phyloP scores from a whole-genome alignment of 92 coral and sea anemone genomes.

The Umimayanthus kanabou region DNA sequence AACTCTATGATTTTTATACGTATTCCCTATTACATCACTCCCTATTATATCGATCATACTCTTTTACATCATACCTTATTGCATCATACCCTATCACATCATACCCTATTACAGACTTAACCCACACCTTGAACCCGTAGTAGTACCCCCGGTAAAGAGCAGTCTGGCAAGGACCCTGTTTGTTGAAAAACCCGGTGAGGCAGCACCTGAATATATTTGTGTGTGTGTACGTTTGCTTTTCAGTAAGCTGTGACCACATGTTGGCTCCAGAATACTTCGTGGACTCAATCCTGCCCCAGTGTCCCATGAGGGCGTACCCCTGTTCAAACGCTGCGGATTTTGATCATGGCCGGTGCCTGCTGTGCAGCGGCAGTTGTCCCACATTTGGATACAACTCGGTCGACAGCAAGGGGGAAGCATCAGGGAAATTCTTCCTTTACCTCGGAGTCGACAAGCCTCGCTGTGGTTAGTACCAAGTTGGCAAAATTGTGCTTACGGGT shows the following conservation, averaged over 20 bases:
- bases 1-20: too few relatives aligned
- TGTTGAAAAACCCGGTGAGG: too few relatives aligned
- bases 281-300: neutral
- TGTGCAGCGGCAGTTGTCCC: conserved; percentile 8
- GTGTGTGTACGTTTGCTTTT: neutral
- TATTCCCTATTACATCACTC: too few relatives aligned
- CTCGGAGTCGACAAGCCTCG: neutral
- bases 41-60: too few relatives aligned
- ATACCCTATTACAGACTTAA: too few relatives aligned
- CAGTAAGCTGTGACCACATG: conserved; percentile 33
- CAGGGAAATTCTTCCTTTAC: conserved; percentile 26
- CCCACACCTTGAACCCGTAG: too few relatives aligned
- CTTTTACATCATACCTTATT: too few relatives aligned
- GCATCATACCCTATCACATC: too few relatives aligned
- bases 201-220: too few relatives aligned
- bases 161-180: too few relatives aligned
- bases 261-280: conserved; percentile 26
- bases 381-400: conserved; percentile 26
- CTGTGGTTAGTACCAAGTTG: conserved; percentile 5
- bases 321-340: conserved; percentile 13
- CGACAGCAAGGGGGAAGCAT: conserved; percentile 10
- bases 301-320: conserved; percentile 24
- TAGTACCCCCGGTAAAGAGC: too few relatives aligned
- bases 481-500: too few relatives aligned
- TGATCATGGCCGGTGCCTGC: conserved; percentile 2